Base-by-base conservation (phyloP, 2,797 vertebrate genomes). In the Arctocebus calabarensis region DNA sequence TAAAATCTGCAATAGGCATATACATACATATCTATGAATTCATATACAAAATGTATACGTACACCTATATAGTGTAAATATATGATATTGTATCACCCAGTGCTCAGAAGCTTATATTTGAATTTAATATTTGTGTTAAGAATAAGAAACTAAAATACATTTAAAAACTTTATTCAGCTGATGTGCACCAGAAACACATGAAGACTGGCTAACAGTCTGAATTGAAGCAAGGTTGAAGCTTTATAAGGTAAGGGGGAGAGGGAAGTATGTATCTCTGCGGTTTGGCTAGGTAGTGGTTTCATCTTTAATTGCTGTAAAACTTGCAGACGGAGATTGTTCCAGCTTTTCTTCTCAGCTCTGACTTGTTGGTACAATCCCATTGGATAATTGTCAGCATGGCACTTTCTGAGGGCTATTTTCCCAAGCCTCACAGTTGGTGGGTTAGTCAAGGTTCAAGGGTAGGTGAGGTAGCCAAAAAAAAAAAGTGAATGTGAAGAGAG, bases 301-400 rank as follows among this genome's bases (percentile, higher is more conserved):
- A 14, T 84, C 61, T 92, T 83, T 94, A 95, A 96, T 78, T 95
- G 93, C 73, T 84, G 16, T 5, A 62, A 95, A 95, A 91, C 83
- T 89, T 92, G 66, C 34, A 34, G 45, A 52, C 73, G 79, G 84
- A 82, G 61, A 57, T 61, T 68, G 61, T 45, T 96, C 61, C 45
- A 27, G 83, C 84, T 88, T 88, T 93, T 40, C 14, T 71, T 88
- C 70, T 92, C 70, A 52, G 74, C 59, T 88, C 13, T 37, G 17
- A 37, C 45, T 81, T 68, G 62, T 57, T 94, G 88, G 43, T 92
- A 84, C 71, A 81, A 84, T 86, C 70, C n/a, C 29, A 55, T 77
- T 55, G 2, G 22, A 68, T 89, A 93, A 59, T 70, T 92, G 57
- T 81, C 88, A 89, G 77, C 85, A 45, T 5, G 14, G 29, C 45